These are phyloP conservation scores for Hemicentrotus pulcherrimus DNA, from an alignment of 35 echinoderm and acorn worm species.

Conservation along the genomic window DNA sequence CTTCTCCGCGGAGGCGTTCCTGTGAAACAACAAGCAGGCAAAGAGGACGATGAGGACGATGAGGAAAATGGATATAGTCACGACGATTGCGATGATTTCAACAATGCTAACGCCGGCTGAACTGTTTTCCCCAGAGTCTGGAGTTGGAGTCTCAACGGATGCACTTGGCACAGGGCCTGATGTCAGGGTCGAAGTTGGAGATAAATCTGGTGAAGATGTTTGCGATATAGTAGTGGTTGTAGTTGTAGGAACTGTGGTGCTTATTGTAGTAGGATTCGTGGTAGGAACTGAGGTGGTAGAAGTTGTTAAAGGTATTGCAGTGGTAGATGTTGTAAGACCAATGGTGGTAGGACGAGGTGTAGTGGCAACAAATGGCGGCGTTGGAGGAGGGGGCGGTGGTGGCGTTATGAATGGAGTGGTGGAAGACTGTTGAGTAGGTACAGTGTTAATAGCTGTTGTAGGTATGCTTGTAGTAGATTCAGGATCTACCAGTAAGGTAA, in stretches of 20 bases:
- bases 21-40: background rate
- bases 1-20: background rate
- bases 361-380: background rate
- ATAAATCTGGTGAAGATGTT: background rate
- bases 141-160: background rate
- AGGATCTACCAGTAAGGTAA: background rate
- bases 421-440: too few species aligned
- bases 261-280: background rate
- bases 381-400: background rate
- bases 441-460: too few species aligned
- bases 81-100: conserved; percentile 15
- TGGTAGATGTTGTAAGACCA: background rate
- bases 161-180: background rate
- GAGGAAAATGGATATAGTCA: conserved; percentile 2
- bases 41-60: conserved; percentile 11
- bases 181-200: background rate
- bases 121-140: background rate
- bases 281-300: background rate
- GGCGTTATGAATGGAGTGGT: conserved; percentile 36
- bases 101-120: background rate
- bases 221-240: background rate
- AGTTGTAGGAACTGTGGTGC: background rate
- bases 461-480: background rate
- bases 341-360: background rate
- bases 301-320: background rate